Conservation (phyloP, 2,797 vertebrate species). For the Sylvilagus floridanus region DNA sequence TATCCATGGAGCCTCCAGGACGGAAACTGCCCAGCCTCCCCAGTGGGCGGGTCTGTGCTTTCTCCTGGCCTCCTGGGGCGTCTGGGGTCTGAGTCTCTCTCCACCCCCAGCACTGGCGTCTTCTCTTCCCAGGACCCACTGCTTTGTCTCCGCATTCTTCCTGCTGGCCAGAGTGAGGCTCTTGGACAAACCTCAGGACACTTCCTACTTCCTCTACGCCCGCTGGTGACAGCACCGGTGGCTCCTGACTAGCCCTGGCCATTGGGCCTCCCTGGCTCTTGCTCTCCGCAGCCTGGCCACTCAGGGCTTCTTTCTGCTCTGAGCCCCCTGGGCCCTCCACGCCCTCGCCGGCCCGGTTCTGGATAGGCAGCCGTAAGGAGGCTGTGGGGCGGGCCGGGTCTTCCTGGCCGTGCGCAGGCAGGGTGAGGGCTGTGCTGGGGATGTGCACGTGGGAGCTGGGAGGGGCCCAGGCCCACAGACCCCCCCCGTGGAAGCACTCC, state of each 20-base stretch:
- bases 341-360: background rate
- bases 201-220: background rate
- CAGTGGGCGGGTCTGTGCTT: too few relatives aligned
- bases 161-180: background rate
- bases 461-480: too few relatives aligned
- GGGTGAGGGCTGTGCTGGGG: background rate
- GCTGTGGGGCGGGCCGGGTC: rapidly evolving
- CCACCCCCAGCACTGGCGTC: background rate
- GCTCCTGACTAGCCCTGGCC: background rate
- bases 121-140: background rate
- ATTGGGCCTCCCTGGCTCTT: rapidly evolving
- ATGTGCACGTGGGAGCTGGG: background rate
- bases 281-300: too few relatives aligned
- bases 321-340: rapidly evolving
- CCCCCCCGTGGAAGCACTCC: background rate
- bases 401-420: background rate
- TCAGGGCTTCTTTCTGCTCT: background rate
- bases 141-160: too few relatives aligned
- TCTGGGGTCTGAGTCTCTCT: too few relatives aligned
- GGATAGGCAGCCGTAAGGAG: too few relatives aligned
- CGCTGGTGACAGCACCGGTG: too few relatives aligned
- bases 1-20: background rate
- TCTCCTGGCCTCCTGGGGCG: too few relatives aligned
- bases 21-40: too few relatives aligned
- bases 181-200: rapidly evolving